phyloP scores from a whole-genome alignment of 2,888 invertebrate genomes.

The Microdon myrmicae region DNA sequence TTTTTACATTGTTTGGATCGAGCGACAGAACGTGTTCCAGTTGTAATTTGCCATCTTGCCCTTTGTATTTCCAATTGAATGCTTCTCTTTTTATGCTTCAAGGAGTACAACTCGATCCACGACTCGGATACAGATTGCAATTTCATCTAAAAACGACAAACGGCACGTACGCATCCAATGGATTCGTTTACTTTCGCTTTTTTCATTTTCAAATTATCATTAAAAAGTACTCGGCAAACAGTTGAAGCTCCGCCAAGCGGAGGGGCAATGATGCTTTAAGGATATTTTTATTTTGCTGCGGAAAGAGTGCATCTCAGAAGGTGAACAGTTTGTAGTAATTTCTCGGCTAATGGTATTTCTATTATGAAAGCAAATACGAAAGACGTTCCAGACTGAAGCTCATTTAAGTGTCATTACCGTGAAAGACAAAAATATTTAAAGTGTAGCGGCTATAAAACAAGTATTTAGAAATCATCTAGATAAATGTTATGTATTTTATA shows the following conservation, averaged over 20 bases:
- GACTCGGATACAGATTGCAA: slow-evolving; percentile 29
- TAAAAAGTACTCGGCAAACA: slow-evolving; percentile 41
- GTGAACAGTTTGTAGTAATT: too few relatives aligned
- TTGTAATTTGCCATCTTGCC: slow-evolving; percentile 52
- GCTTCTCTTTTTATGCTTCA: slow-evolving; percentile 21
- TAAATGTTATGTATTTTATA: too few relatives aligned
- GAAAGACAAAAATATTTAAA: too few relatives aligned
- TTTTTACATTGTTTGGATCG: slow-evolving; percentile 41
- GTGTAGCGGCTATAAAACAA: too few relatives aligned
- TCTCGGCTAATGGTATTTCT: slow-evolving; percentile 5
- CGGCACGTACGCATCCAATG: slow-evolving; percentile 47
- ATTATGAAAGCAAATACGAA: not conserved
- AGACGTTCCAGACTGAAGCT: slow-evolving; percentile 22
- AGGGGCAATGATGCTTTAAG: slow-evolving; percentile 12
- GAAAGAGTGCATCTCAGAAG: slow-evolving; percentile 7
- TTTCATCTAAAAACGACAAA: slow-evolving; percentile 36
- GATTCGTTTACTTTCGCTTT: slow-evolving; percentile 24
- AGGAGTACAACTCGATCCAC: slow-evolving; percentile 5
- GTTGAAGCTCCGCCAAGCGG: too few relatives aligned
- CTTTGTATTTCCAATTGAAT: slow-evolving; percentile 50
- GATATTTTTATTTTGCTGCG: not conserved
- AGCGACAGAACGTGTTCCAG: slow-evolving; percentile 43
- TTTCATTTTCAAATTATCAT: slow-evolving; percentile 36
- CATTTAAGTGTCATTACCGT: slow-evolving; percentile 43
- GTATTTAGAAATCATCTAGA: too few relatives aligned